Base-by-base conservation (phyloP, 2,113 vertebrate genomes). In the Lepisosteus oculatus region DNA sequence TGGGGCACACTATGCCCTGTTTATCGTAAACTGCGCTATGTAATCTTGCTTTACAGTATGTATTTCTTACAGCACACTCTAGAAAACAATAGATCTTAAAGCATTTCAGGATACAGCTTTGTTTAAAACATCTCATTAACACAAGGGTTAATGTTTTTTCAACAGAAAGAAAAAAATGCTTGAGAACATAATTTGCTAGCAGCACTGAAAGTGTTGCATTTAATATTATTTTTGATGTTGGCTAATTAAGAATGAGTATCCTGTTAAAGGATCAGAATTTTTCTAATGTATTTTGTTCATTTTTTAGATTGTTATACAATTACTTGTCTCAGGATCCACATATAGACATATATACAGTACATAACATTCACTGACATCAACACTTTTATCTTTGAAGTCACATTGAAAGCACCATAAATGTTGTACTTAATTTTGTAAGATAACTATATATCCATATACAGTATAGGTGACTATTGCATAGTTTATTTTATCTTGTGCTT, bases 371-470 rank as follows among this genome's bases (percentile, higher is more conserved):
- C 62, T 64, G 17, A 51, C 74, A 57, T 63, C 67, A 66, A 59
- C 17, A 15, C 6, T 67, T 67, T 67, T 5, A n/a, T 29, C 17
- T 54, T 76, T 67, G 71, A 79, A 79, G 82, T 84, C 83, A 75
- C 55, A 51, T 86, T 78, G 76, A 75, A 72, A 75, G 71, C 77
- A 85, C 85, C 79, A 85, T 88, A 84, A 74, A 83, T 88, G 86
- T 85, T 90, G 88, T 91, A 86, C 85, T 91, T 88, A 83, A 29
- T 80, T 73, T 79, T 86, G 84, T 83, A 84, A 87, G 79, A 81
- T 91, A 29, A 29, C 1, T 29, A 85, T 87, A 85, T 89, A 89
- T 90, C 87, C 88, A 87, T 90, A 92, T 88, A 90, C 86, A 29
- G 29, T 88, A 90, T 86, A 29, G 29, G 84, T 78, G 83, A 84